Conservation (phyloP, 2,797 vertebrate species). For the Acrossocheilus wenchowensis region DNA sequence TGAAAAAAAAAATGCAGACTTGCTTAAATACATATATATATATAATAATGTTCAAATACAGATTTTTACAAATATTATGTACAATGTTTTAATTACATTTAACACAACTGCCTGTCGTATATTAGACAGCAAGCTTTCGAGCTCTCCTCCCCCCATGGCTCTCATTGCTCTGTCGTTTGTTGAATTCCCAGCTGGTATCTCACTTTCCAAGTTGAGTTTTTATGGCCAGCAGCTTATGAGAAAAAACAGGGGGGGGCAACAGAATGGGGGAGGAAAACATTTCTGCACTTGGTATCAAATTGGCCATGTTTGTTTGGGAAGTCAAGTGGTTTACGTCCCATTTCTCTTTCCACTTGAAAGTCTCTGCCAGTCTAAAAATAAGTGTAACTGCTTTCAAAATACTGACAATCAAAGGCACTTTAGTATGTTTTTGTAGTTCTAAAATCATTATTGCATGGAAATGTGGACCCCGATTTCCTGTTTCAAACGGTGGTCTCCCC, state of each 20-base stretch:
- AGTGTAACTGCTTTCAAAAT: conserved; percentile 31
- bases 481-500: conserved; percentile 92
- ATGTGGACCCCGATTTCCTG: background rate
- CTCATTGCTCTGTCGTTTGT: conserved; percentile 27
- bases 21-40: conserved; percentile 95
- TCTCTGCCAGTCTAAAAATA: conserved; percentile 20
- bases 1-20: conserved; percentile 49
- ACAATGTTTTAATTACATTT: conserved; percentile 84
- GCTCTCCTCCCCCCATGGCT: conserved; percentile 37
- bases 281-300: conserved; percentile 69
- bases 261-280: conserved; percentile 61
- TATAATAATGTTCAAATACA: conserved; percentile 82
- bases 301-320: conserved; percentile 68
- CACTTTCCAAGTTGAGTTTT: conserved; percentile 74
- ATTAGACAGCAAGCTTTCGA: conserved; percentile 44
- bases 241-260: conserved; percentile 61
- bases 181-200: conserved; percentile 65
- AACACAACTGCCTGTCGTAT: conserved; percentile 69
- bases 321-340: conserved; percentile 36
- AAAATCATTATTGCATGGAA: conserved; percentile 17
- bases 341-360: conserved; percentile 43
- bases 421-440: conserved; percentile 15
- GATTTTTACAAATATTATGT: conserved; percentile 90
- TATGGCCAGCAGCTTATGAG: conserved; percentile 73
- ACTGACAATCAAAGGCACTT: conserved; percentile 44